These are phyloP conservation scores for Melanerpes aurifrons DNA, from an alignment of 2,113 vertebrate genomes.

Conservation along the genomic window DNA sequence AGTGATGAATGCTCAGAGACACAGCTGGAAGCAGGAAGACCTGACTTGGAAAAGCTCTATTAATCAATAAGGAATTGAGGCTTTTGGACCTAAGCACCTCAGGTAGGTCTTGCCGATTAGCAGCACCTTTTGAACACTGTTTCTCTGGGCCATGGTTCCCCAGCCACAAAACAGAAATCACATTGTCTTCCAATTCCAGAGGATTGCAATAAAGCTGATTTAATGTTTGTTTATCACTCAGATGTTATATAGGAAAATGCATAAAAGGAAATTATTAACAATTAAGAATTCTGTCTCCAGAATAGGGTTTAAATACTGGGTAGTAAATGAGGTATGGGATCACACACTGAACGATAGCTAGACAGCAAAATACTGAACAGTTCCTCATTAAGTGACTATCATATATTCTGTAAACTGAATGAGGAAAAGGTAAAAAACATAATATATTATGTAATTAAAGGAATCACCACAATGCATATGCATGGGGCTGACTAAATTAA, in stretches of 20 bases:
- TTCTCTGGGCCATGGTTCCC: not conserved
- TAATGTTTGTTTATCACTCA: not conserved
- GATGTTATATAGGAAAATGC: not conserved
- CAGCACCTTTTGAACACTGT: not conserved
- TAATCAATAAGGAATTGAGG: not conserved
- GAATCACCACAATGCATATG: not conserved
- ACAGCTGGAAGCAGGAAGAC: not conserved
- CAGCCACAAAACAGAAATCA: not conserved
- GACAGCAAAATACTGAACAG: constrained; percentile 18
- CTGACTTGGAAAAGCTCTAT: not conserved
- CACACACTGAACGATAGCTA: not conserved
- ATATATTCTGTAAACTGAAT: not conserved
- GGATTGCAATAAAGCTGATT: not conserved
- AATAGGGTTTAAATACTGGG: not conserved
- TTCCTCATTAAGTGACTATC: constrained; percentile 6
- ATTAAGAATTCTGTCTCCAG: not conserved
- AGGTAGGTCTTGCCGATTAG: not conserved
- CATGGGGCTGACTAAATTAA: constrained; percentile 1
- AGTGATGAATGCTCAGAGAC: not conserved
- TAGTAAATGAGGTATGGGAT: not conserved
- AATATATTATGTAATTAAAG: constrained; percentile 2
- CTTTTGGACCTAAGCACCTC: not conserved
- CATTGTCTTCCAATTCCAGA: not conserved
- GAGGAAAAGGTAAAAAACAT: constrained; percentile 9
- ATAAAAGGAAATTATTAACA: not conserved